Base-by-base conservation (phyloP, 2,113 vertebrate genomes). In the Microcebus griseorufus region DNA sequence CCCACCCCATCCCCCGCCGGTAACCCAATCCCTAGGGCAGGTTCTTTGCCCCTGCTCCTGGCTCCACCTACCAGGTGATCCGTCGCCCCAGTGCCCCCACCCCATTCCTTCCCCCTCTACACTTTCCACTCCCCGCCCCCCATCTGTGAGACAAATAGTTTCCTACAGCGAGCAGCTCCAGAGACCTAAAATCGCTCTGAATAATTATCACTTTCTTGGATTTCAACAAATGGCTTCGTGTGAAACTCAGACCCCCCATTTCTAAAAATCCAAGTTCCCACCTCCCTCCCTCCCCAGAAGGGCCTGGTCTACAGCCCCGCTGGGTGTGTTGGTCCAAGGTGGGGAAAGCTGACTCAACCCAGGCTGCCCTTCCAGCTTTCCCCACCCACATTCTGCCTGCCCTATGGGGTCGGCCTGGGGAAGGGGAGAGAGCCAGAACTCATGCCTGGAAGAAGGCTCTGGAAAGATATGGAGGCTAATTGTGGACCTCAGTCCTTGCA, bases 171-270 rank as follows among this genome's bases (percentile, higher is more conserved):
- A 73, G 53, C 87, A 84, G 87, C 60, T 95, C 96, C 87, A 90
- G 79, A 70, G 60, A 42, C 92, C 95, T 87, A 60, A 87, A 98
- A 95, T 97, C 93, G 45, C 97, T 97, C 94, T 65, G 97, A 88
- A 95, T 98, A 98, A 98, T 98, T 98, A 98, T 97, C 98, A 97
- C 98, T 98, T 98, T 97, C 98, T 98, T 98, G 93, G 70, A 90
- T 98, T 98, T 98, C 72, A 97, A 91, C 96, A 98, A 96, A 97
- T 97, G 96, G 92, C 80, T 95, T 96, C 39, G 39, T 84, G 89
- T 95, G 88, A 95, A 97, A 94, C 84, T 95, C 96, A 67, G 86
- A 42, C 37, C 62, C 67, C 81, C 84, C 42, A 62, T 86, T 92
- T 91, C 42, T 3, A 8, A 93, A 94, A 96, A 79, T 88, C 78